Conservation (phyloP, 2,888 invertebrate genomes). For the Hirtodrosophila trivittata region DNA sequence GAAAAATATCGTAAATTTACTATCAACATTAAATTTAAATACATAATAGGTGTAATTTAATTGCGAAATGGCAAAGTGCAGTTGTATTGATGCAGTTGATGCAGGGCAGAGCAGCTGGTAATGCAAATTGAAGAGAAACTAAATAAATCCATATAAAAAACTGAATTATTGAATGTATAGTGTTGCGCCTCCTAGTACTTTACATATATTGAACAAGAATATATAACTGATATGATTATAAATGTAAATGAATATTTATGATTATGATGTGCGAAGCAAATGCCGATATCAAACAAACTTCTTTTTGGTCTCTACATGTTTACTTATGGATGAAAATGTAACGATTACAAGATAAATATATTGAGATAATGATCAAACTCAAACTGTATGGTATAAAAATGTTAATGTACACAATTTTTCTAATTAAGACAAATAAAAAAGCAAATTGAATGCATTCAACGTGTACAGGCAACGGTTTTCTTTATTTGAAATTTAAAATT, state of each 20-base stretch:
- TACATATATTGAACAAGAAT: constrained; percentile 66
- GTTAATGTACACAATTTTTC: constrained; percentile 77
- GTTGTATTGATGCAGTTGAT: constrained; percentile 19
- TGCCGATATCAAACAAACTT: constrained; percentile 58
- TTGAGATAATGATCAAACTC: constrained; percentile 32
- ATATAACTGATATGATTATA: constrained; percentile 62
- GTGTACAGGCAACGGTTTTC: not conserved
- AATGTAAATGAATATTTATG: constrained; percentile 70
- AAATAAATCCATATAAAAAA: constrained; percentile 39
- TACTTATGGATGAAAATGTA: constrained; percentile 51
- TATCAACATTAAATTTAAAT: constrained; percentile 47
- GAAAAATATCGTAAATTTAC: constrained; percentile 36
- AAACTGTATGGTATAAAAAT: constrained; percentile 56
- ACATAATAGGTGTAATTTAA: constrained; percentile 45
- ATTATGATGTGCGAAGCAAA: constrained; percentile 49
- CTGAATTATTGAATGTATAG: constrained; percentile 74
- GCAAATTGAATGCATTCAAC: constrained; percentile 42
- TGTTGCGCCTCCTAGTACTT: constrained; percentile 77
- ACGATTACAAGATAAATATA: constrained; percentile 46
- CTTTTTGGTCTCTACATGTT: constrained; percentile 63
- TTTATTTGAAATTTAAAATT: not conserved
- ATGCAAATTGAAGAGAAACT: constrained; percentile 32
- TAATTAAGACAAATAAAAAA: constrained; percentile 67
- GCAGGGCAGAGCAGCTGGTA: constrained; percentile 29
- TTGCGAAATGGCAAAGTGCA: constrained; percentile 27